Evolutionary conservation across 2,113 vertebrate genomes (phyloP), one percentile per base, ranked within the genome.

Genomic region (Bucco capensis): DNA sequence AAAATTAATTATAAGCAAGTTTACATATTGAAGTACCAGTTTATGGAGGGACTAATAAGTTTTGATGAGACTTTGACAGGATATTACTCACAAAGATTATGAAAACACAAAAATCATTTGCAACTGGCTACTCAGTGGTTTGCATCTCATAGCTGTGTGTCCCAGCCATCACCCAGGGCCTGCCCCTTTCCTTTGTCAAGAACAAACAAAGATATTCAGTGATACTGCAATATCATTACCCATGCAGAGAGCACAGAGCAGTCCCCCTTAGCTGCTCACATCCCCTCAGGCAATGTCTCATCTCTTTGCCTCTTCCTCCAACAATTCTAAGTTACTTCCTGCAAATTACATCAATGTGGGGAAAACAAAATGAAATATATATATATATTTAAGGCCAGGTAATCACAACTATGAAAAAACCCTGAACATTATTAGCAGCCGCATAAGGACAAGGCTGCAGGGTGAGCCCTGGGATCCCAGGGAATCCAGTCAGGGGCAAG

Each of bases 1-100:
- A 96, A 95, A 96, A 96, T 96, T 96, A 96, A 96, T 96, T 96
- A 96, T 74, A 89, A 95, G 87, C 92, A 93, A 94, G 81, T 95
- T 96, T 96, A 94, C 94, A 95, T 95, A 96, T 50, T 95, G 88
- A 95, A 95, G 94, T 88, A 95, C 71, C 86, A 91, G 86, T 95
- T 95, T 96, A 96, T 94, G 75, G 72, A 91, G 78, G 74, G 78
- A 94, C 93, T 95, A 95, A 94, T 95, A 95, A 95, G 74, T 92
- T 95, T 92, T 92, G 90, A 93, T 92, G 93, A 95, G 92, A 73
- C 86, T 94, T 94, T 94, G 93, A 90, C 92, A 94, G 84, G 73
- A 50, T 93, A 94, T 94, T 96, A 91, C 66, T 96, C 94, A 95
- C 42, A 71, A 73, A 82, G 89, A 93, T 86, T 88, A 93, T 90